Evolutionary conservation across 1,140 invertebrate genomes (phyloP), one percentile per base, ranked within the genome.

Genomic region (Aricia agestis): DNA sequence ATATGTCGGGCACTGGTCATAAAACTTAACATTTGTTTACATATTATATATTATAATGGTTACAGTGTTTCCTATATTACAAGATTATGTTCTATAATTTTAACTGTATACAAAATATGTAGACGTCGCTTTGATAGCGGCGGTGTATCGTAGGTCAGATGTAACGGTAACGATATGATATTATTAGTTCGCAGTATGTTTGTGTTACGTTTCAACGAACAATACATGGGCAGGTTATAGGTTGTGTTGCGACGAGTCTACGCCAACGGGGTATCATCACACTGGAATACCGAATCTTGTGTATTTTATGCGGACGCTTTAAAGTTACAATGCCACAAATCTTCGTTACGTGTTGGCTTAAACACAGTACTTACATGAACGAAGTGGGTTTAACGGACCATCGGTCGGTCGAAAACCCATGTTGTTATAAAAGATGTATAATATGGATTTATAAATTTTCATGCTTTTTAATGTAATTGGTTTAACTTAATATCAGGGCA

Each of bases 381-480:
- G 71, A 76, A 73, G 76, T 74, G 66, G 76, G 78, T 80, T 80
- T 70, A 58, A 67, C 65, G 72, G 73, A 77, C 76, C 77, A 72
- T 9, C 36, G 36, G 68, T 76, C 76, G 76, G 76, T 72, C 75
- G 73, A 77, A 82, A 76, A 76, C 79, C 77, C 78, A 74, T 81
- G 77, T 85, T 81, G 79, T 85, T 83, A 80, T 77, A 78, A 82
- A 70, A 57, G 80, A 80, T 86, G 84, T 86, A 86, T 86, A 83
- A 84, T 82, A 82, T 84, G 84, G 75, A 85, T 84, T 85, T 84
- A 79, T 63, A 85, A 84, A 84, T 86, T 83, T 82, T 82, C 59
- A 63, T 82, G 85, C 85, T 87, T 87, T 87, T 87, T 75, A 84
- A 82, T 83, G 81, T 86, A 90, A 90, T 86, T 85, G 81, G 82